phyloP scores from a whole-genome alignment of 2,113 vertebrate genomes.

The Notothenia rossii region DNA sequence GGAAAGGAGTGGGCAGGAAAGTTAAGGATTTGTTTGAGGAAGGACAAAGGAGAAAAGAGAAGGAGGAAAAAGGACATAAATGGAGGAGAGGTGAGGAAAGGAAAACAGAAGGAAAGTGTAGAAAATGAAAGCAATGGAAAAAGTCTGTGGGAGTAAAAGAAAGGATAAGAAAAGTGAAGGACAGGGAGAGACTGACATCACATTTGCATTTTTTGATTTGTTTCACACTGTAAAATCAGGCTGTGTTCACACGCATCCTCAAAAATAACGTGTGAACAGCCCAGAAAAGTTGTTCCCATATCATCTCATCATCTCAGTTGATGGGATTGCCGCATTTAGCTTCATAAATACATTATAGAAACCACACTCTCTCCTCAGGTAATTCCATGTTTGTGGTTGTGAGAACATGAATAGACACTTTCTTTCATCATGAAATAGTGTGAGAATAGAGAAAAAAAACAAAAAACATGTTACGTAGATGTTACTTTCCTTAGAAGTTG shows the following conservation, averaged over 20 bases:
- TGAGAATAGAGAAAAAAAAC: neutral
- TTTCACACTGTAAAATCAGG: no score
- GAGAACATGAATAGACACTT: neutral
- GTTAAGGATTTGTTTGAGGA: neutral
- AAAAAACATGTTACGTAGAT: neutral
- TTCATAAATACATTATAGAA: neutral
- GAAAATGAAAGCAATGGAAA: no score
- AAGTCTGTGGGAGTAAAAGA: no score
- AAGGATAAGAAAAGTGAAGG: no score
- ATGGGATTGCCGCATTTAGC: neutral
- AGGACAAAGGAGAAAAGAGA: no score
- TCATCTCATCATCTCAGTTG: neutral
- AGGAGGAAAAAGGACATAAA: neutral
- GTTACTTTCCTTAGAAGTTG: no score
- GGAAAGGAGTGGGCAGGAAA: neutral
- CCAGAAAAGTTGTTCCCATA: neutral
- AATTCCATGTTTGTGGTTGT: neutral
- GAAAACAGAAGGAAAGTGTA: no score
- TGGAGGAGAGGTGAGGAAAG: neutral
- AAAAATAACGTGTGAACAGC: neutral
- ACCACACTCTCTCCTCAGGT: no score
- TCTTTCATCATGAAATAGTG: neutral
- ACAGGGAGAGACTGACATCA: no score
- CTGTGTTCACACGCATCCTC: no score
- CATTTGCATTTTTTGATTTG: no score